Percentiles rank a stretch among this genome's conserved stretches.
phyloP scores from a whole-genome alignment of 2,113 vertebrate species.

The Lamprologus callipterus region DNA sequence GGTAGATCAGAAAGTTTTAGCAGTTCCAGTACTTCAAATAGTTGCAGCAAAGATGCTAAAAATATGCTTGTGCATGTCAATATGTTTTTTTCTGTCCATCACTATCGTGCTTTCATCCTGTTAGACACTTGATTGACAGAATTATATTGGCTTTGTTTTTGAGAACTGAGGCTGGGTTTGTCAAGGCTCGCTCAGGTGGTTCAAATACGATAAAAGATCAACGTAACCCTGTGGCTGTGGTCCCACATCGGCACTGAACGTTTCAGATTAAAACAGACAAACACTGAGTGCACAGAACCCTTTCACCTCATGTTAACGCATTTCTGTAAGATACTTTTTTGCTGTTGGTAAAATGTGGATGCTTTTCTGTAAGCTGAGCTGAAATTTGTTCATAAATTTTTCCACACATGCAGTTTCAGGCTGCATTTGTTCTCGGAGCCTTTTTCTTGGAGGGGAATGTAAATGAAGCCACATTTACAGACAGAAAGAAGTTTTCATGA shows the following conservation, averaged over 20 bases:
- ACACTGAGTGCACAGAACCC: fast-evolving
- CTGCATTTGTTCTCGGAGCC: background rate
- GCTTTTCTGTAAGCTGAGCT: background rate
- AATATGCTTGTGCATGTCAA: fast-evolving
- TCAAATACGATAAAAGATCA: fast-evolving
- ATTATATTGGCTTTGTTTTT: fast-evolving
- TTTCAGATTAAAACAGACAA: background rate
- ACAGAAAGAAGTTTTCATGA: background rate
- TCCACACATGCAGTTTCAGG: background rate
- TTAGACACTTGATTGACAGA: background rate
- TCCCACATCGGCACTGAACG: background rate
- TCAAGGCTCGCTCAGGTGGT: fast-evolving
- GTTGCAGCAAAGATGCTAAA: background rate
- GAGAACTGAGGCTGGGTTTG: fast-evolving
- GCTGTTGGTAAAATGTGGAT: background rate
- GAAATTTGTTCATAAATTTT: background rate
- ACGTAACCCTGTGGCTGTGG: background rate
- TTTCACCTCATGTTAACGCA: fast-evolving
- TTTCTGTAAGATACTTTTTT: background rate
- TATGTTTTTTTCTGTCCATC: background rate
- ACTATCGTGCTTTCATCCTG: background rate
- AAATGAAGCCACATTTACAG: background rate
- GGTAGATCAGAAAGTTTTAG: background rate
- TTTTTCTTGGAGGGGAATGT: background rate
- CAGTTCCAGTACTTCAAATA: background rate